phyloP scores from a whole-genome alignment of 2,113 vertebrate genomes.

The Theristicus caerulescens region DNA sequence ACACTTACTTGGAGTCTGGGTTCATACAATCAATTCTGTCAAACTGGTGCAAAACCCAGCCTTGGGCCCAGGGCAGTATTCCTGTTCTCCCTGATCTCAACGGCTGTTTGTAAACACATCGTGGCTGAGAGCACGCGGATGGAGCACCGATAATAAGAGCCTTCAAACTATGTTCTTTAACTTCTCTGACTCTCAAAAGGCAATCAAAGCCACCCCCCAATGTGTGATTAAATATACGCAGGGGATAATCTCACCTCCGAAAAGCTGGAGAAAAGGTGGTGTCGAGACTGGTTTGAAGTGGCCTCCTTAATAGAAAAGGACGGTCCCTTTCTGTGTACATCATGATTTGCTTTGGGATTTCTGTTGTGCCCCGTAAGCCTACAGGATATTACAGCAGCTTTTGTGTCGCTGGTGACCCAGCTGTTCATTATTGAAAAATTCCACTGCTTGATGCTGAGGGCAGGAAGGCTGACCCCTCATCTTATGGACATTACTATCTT shows the following conservation, averaged over 20 bases:
- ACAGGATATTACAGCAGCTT: slow-evolving; percentile 94
- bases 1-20: background rate
- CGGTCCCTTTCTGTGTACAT: slow-evolving; percentile 82
- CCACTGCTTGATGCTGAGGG: slow-evolving; percentile 89
- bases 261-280: slow-evolving; percentile 73
- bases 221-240: slow-evolving; percentile 69
- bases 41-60: background rate
- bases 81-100: background rate
- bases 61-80: background rate
- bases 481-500: slow-evolving; percentile 91
- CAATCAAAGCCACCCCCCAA: slow-evolving; percentile 62
- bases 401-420: slow-evolving; percentile 95
- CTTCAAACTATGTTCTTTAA: slow-evolving; percentile 33
- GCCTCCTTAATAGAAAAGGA: slow-evolving; percentile 89
- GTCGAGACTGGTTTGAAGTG: slow-evolving; percentile 75
- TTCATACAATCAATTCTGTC: background rate
- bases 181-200: slow-evolving; percentile 64
- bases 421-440: slow-evolving; percentile 99
- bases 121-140: background rate
- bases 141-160: background rate
- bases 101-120: slow-evolving; percentile 35
- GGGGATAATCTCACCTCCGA: slow-evolving; percentile 61
- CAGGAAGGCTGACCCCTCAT: slow-evolving; percentile 86
- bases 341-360: slow-evolving; percentile 78
- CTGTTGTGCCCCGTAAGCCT: slow-evolving; percentile 73